Base-by-base conservation (phyloP, 2,113 vertebrate species). In the Halichoeres trimaculatus region DNA sequence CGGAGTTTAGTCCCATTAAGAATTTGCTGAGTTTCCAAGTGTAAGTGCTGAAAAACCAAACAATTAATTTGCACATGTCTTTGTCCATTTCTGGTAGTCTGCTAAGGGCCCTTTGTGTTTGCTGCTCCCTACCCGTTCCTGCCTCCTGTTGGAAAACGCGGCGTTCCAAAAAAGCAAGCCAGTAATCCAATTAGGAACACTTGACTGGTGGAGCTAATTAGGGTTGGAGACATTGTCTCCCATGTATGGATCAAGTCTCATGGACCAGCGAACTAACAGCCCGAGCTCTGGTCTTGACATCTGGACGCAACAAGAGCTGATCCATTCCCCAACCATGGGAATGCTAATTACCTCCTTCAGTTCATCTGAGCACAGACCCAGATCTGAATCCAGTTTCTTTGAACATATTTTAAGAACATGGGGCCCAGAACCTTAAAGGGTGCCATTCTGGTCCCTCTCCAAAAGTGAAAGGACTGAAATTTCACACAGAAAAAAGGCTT, bases 191-290 rank as follows among this genome's bases (percentile, higher is more conserved):
- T 93, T 87, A 88, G 82, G 73, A 87, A 92, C 85, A 87, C 87
- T 92, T 91, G 89, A 93, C 86, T 90, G 85, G 87, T 81, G 62
- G 72, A 84, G 87, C 86, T 91, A 92, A 91, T 92, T 87, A 87
- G 51, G 47, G 41, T 48, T 14, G 26, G 57, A 66, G 66, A 82
- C 80, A 89, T 86, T 90, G 90, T 89, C 67, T 83, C 66, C 68
- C 48, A 81, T 87, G 78, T 63, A 69, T 80, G 81, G 85, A 83
- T 88, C 70, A 83, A 63, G 81, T 84, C 78, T 85, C 85, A 85
- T 80, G 76, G 73, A 79, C 87, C 80, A 81, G 74, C 80, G 76
- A 50, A 66, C 87, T 78, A 78, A 82, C 72, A 78, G 62, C 61
- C 66, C 1, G 11, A 61, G 75, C 65, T 55, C 11, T 57, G 67